Conservation (phyloP, 2,797 vertebrate species). For the Neomorphus geoffroyi region DNA sequence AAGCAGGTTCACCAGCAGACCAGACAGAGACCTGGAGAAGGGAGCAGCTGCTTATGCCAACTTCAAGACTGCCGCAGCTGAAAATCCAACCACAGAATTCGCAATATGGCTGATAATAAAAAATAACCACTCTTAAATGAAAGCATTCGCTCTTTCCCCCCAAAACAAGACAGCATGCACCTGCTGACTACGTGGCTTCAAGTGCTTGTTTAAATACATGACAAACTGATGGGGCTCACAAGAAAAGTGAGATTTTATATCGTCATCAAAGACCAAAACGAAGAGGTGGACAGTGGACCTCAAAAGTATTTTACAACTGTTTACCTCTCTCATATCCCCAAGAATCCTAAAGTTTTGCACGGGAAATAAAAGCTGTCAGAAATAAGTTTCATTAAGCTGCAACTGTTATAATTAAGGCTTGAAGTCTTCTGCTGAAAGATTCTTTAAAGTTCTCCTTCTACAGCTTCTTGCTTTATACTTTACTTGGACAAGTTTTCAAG, state of each 20-base stretch:
- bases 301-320: not conserved
- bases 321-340: not conserved
- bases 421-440: not conserved
- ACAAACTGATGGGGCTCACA: not conserved
- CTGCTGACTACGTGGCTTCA: not conserved
- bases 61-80: not conserved
- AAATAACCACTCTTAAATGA: not conserved
- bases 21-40: not conserved
- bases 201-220: not conserved
- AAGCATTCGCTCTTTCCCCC: not conserved
- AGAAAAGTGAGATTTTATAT: not conserved
- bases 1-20: not conserved
- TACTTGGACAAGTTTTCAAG: not conserved
- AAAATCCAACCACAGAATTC: not conserved
- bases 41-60: not conserved
- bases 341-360: not conserved
- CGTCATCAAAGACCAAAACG: not conserved
- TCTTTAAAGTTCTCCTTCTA: not conserved
- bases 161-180: not conserved
- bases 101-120: not conserved
- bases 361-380: not conserved
- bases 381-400: not conserved
- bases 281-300: not conserved
- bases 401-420: not conserved
- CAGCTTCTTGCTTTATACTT: not conserved